Conservation (phyloP, 2,888 invertebrate species). For the Pimpla rufipes region DNA sequence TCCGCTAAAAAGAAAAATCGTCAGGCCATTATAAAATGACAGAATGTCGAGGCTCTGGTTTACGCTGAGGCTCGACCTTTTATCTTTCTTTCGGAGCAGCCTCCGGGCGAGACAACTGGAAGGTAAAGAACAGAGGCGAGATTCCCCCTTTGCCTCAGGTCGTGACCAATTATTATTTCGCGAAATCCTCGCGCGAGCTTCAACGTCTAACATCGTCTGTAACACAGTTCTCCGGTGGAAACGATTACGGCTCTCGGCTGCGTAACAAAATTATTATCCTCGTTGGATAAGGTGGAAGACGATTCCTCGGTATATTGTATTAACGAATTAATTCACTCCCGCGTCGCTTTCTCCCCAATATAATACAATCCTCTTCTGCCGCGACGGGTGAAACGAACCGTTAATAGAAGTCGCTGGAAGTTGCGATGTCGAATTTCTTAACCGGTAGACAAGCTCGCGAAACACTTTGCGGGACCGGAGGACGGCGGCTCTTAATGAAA, state of each 20-base stretch:
- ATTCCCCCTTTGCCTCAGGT: background rate
- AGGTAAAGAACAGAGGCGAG: too few species aligned
- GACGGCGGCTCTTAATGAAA: constrained; percentile 51
- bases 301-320: constrained; percentile 16
- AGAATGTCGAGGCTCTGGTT: too few species aligned
- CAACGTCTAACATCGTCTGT: background rate
- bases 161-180: background rate
- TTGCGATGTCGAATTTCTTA: constrained; percentile 60
- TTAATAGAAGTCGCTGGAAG: constrained; percentile 64
- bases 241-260: constrained; percentile 3
- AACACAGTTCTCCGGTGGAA: background rate
- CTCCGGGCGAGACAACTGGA: too few species aligned
- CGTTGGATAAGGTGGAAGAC: constrained; percentile 9
- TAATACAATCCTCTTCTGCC: constrained; percentile 45
- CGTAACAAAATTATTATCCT: constrained; percentile 13
- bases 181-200: background rate
- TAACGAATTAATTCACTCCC: constrained; percentile 20
- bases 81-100: too few species aligned
- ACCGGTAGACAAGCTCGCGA: constrained; percentile 33
- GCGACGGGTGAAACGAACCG: constrained; percentile 60
- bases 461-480: constrained; percentile 14
- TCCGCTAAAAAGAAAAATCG: too few species aligned
- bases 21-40: too few species aligned
- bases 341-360: constrained; percentile 20
- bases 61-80: too few species aligned